Conservation (phyloP, 2,888 invertebrate genomes). For the Lepetodrilus schrolli region DNA sequence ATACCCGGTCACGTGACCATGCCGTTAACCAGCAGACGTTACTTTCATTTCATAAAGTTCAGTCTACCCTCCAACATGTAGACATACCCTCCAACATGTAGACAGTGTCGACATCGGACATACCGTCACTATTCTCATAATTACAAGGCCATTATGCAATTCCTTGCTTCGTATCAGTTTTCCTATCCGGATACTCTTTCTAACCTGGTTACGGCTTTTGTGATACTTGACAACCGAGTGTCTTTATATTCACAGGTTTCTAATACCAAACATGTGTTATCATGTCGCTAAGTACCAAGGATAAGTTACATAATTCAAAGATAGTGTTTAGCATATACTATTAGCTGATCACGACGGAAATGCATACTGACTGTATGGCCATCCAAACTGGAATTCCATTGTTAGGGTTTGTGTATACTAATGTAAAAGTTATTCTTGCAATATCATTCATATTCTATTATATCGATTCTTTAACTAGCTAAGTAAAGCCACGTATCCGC, state of each 20-base stretch:
- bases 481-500: too few species aligned
- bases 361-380: neutral
- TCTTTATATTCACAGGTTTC: neutral
- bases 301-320: slow-evolving; percentile 13
- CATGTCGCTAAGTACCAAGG: neutral
- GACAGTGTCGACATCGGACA: too few species aligned
- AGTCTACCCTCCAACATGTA: neutral
- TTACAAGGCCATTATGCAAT: neutral
- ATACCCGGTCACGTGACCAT: too few species aligned
- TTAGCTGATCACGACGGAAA: neutral
- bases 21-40: neutral
- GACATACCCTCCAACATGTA: too few species aligned
- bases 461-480: neutral
- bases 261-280: slow-evolving; percentile 8
- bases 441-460: neutral
- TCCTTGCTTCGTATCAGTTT: slow-evolving; percentile 8
- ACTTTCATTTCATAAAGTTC: too few species aligned
- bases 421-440: too few species aligned
- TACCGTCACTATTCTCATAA: neutral
- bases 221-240: neutral
- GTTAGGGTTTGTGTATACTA: too few species aligned
- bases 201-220: neutral
- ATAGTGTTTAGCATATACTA: neutral
- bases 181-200: neutral
- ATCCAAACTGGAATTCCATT: too few species aligned